Evolutionary conservation across 92 coral and sea anemone genomes (phyloP).

Genomic region (Meandrina meandrites): DNA sequence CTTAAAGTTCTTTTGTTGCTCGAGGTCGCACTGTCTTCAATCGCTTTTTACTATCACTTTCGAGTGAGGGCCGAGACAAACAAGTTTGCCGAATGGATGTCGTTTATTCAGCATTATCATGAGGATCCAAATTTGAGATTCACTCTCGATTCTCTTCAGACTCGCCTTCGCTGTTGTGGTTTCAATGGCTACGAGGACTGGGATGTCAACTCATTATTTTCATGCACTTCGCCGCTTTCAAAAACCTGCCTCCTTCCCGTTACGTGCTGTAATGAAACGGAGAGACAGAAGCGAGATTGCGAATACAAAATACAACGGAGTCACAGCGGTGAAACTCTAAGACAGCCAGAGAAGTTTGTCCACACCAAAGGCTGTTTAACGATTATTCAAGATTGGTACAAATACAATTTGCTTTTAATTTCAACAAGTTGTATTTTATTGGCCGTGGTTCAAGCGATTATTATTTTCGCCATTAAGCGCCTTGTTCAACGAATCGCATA

Average conservation of each 20-base stretch:
- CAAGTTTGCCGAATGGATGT: slow-evolving; percentile 6
- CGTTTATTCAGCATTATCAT: slow-evolving; percentile 33
- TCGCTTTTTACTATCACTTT: slow-evolving; percentile 1
- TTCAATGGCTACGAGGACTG: slow-evolving; percentile 39
- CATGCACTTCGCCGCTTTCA: slow-evolving; percentile 13
- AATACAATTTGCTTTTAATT: slow-evolving; percentile 10
- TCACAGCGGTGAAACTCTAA: not conserved
- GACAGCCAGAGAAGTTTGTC: not conserved
- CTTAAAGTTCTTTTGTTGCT: slow-evolving; percentile 2
- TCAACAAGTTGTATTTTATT: not conserved
- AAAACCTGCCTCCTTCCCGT: slow-evolving; percentile 31
- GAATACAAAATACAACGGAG: slow-evolving; percentile 2
- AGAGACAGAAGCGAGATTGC: slow-evolving; percentile 23
- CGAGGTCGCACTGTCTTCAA: not conserved
- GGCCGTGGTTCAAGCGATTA: not conserved
- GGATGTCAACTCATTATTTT: slow-evolving; percentile 34
- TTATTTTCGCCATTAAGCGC: not conserved
- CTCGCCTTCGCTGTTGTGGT: slow-evolving; percentile 39
- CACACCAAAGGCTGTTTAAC: not conserved
- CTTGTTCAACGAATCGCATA: not conserved
- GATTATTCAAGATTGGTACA: slow-evolving; percentile 9
- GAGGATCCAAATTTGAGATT: slow-evolving; percentile 36
- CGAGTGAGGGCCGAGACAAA: not conserved
- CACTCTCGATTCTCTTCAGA: slow-evolving; percentile 35
- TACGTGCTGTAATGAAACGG: slow-evolving; percentile 35